Evolutionary conservation across 2,888 invertebrate species (phyloP), one percentile per base, ranked within the genome.

Genomic region (Pegoplata infirma): DNA sequence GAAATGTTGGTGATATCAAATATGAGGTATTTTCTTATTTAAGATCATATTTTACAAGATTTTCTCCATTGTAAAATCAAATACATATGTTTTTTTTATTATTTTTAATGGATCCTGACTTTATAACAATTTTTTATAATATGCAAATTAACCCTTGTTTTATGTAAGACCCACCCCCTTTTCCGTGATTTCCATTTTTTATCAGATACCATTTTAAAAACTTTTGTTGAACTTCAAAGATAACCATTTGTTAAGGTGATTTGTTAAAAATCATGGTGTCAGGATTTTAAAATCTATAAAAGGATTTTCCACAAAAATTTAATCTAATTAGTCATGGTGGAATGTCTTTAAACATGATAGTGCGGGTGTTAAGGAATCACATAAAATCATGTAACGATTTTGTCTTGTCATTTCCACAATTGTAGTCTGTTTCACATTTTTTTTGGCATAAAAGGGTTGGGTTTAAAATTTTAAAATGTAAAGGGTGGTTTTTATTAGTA

Each of bases 221-320:
- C 53, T 40, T 40, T 21, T 19, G n/a, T 40, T 25, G 44, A 10
- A n/a, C n/a, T n/a, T n/a, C n/a, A n/a, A n/a, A n/a, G n/a, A n/a
- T n/a, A n/a, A n/a, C 25, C 14, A 71, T 71, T 71, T 46, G 61
- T 55, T 61, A 61, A 36, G 55, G 61, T 61, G 61, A 71, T 72
- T 72, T 63, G 32, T 58, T 44, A 28, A 66, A 73, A 73, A 14
- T 44, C 25, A 28, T 64, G 36, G 16, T 6, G 16, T 47, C 6
- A 56, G n/a, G 46, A 55, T 10, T 58, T 44, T 49, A 32, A 53
- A 66, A 44, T 40, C 17, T 23, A n/a, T 56, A 1, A 7, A 58
- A 46, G 23, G 16, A 32, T 25, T 44, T 66, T 25, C 10, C 5
- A n/a, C n/a, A n/a, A 46, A 55, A 63, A 28, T 61, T 28, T 63